Evolutionary conservation across 2,888 invertebrate genomes (phyloP), one percentile per base, ranked within the genome.

Genomic region (Epirrita christyi): DNA sequence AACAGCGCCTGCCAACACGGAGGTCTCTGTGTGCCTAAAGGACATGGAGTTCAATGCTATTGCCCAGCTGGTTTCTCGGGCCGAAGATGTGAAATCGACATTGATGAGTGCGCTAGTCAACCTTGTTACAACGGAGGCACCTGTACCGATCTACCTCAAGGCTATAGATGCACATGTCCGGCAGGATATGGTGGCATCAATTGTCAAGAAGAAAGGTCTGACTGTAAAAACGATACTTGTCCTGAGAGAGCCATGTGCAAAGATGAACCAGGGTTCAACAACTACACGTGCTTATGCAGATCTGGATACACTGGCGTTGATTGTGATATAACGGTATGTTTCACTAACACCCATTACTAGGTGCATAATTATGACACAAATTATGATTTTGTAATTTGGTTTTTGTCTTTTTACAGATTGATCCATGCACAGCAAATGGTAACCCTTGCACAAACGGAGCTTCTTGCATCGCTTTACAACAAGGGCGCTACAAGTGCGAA

Each of bases 241-340:
- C 97, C 98, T 0, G 98, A 98, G 78, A 93, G 98, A 74, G 98
- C 98, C 3, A 98, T 98, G 97, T 99, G 99, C 85, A 98, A 98
- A 88, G 98, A 99, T 83, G 97, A 96, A 85, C 98, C 96, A 14
- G 97, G 96, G 58, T 95, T 94, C 70, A 97, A 96, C 72, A 98
- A 98, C 76, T 96, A 95, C 74, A 97, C 98, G 0, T 99, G 99
- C 78, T 92, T 99, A 8, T 99, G 99, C 79, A 93, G 98, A 77
- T 96, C 97, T 63, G 99, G 99, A 49, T 99, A 98, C 78, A 98
- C 98, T 13, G 99, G 99, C 37, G 93, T 95, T 55, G 97, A 97
- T 76, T 98, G 98, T 78, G 97, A 98, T 80, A 93, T 97, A 40
- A 98, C 98, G 62, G 96, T 96, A 91, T 90, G 91, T 83, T 34